These are phyloP conservation scores for Lethenteron reissneri DNA, from an alignment of 2,113 vertebrate genomes.

Conservation along the genomic window DNA sequence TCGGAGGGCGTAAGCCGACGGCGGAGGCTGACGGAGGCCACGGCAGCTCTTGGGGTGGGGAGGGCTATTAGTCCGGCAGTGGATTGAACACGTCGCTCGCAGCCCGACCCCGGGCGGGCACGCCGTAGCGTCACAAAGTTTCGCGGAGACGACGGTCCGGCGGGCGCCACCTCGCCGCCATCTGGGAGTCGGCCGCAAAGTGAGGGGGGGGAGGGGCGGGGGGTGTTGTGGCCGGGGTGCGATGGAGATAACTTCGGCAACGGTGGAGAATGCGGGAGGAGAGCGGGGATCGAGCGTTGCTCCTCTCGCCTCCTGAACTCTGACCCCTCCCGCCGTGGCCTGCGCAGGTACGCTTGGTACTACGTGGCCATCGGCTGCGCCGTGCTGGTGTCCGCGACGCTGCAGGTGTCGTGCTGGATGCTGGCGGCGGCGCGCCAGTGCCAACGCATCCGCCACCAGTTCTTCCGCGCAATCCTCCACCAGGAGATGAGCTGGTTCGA, in stretches of 20 bases:
- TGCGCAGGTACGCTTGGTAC: slow-evolving; percentile 26
- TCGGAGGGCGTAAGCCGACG: too few species aligned
- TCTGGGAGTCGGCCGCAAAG: not conserved
- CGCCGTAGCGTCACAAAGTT: too few species aligned
- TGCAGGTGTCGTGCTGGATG: slow-evolving; percentile 27
- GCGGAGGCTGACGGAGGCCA: too few species aligned
- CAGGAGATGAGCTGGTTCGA: slow-evolving; percentile 45
- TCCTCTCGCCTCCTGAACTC: not conserved
- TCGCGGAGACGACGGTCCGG: too few species aligned
- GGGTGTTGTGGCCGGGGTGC: not conserved
- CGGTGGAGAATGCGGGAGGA: not conserved
- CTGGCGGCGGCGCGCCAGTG: slow-evolving; percentile 24
- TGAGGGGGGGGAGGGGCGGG: not conserved
- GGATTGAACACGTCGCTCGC: too few species aligned
- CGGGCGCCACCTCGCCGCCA: too few species aligned
- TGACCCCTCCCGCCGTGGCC: not conserved
- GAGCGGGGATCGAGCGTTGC: not conserved
- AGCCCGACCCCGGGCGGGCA: too few species aligned
- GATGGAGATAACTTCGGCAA: not conserved
- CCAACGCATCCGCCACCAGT: slow-evolving; percentile 25
- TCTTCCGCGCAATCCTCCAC: slow-evolving; percentile 35
- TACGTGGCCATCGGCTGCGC: slow-evolving; percentile 24
- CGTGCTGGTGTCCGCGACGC: slow-evolving; percentile 19
- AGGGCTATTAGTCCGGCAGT: too few species aligned
- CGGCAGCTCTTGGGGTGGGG: too few species aligned